Percentiles rank a stretch among this genome's conserved stretches.
Evolutionary conservation across 2,888 invertebrate species (phyloP).

Genomic region (Drosophila robusta): DNA sequence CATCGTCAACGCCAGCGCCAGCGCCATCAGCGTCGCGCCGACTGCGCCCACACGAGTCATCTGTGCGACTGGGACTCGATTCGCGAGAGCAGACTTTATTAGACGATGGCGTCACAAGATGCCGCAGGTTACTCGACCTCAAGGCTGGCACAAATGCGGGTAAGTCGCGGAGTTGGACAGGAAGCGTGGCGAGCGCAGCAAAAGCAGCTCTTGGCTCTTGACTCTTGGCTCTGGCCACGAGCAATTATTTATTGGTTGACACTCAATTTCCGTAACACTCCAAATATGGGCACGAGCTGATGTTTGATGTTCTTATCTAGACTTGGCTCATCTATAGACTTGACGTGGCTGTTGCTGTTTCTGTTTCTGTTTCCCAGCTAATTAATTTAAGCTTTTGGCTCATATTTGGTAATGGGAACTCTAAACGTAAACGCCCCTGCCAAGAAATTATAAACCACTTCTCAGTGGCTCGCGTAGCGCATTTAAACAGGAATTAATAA

Average conservation of each 20-base stretch:
- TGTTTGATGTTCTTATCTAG: slow-evolving; percentile 24
- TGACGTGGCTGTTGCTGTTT: background rate
- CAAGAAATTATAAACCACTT: background rate
- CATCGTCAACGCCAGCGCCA: slow-evolving; percentile 8
- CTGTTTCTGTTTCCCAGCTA: slow-evolving; percentile 35
- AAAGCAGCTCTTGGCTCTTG: slow-evolving; percentile 7
- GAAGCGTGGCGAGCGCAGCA: slow-evolving; percentile 36
- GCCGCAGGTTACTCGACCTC: slow-evolving; percentile 82
- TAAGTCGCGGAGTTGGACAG: slow-evolving; percentile 69
- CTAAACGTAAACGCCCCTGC: slow-evolving; percentile 15
- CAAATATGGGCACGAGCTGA: slow-evolving; percentile 41
- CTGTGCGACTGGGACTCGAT: slow-evolving; percentile 9
- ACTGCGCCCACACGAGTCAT: slow-evolving; percentile 59
- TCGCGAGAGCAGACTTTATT: slow-evolving; percentile 58
- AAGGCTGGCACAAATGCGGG: slow-evolving; percentile 86
- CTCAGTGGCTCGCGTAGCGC: background rate
- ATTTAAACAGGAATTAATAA: background rate
- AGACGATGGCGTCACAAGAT: slow-evolving; percentile 84
- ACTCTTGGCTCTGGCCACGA: slow-evolving; percentile 7
- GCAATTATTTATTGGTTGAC: slow-evolving; percentile 36
- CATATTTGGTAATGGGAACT: slow-evolving; percentile 48
- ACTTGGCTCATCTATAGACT: slow-evolving; percentile 13
- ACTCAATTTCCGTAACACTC: slow-evolving; percentile 60
- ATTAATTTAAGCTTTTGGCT: slow-evolving; percentile 50
- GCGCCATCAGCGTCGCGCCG: slow-evolving; percentile 25